Percentiles rank a stretch among this genome's conserved stretches.
These are phyloP conservation scores for Agapostemon virescens DNA, from an alignment of 2,888 invertebrate genomes.

Conservation along the genomic window DNA sequence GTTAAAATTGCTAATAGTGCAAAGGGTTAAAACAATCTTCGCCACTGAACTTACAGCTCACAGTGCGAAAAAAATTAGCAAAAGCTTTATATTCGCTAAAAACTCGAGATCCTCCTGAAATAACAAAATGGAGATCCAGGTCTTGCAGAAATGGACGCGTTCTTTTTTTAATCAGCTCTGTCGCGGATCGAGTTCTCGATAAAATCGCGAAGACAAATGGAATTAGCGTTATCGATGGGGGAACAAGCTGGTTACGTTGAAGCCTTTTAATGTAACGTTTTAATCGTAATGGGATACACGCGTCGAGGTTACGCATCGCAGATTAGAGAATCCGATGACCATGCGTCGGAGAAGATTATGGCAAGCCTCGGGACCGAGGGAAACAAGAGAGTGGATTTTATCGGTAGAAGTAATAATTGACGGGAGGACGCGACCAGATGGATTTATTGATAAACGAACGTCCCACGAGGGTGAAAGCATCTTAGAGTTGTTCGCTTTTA, in stretches of 20 bases:
- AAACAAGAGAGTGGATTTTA: background rate
- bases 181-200: background rate
- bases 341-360: background rate
- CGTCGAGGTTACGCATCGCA: background rate
- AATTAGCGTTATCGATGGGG: background rate
- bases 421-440: background rate
- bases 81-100: background rate
- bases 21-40: too few species aligned
- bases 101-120: background rate
- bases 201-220: background rate
- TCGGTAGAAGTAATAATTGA: background rate
- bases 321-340: slow-evolving; percentile 1
- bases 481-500: background rate
- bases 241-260: background rate
- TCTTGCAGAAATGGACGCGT: background rate
- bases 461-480: background rate
- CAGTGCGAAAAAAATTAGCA: background rate
- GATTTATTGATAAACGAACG: background rate
- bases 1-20: too few species aligned
- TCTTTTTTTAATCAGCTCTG: background rate
- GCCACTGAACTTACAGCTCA: background rate
- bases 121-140: background rate
- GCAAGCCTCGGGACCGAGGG: background rate
- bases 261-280: background rate
- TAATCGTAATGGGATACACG: background rate